Base-by-base conservation (phyloP, 2,888 invertebrate genomes). In the Epirrita christyi region DNA sequence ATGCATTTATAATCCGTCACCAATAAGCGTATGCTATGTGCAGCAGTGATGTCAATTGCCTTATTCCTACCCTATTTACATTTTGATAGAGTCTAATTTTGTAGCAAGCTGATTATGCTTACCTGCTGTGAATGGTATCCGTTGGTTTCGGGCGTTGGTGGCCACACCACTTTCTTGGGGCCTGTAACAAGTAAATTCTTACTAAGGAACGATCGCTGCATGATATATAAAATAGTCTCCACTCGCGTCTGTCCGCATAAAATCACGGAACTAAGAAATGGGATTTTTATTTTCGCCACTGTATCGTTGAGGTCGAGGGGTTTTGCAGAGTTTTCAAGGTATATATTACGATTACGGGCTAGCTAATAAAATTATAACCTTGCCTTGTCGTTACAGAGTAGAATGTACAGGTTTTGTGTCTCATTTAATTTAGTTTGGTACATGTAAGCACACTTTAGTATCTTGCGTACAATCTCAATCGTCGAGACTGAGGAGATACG, bases 81-180 rank as follows among this genome's bases (percentile, higher is more conserved):
- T 69, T 55, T 8, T 1, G 9, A 43, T 60, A 55, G 28, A 29
- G 21, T 53, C 47, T 15, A 53, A 38, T 54, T 60, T 32, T 38
- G 8, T 43, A 51, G 38, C 38, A 36, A 42, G 50, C 29, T 14
- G 27, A 40, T 43, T 42, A 32, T 38, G 15, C 48, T 78, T 93
- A 95, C 95, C 94, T 95, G 94, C 81, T 66, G 63, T 75, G 94
- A 93, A 69, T 94, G 93, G 71, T 93, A 89, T 56, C 93, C 93
- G 86, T 93, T 93, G 67, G 94, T 94, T 83, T 95, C 94, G 67
- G 94, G 95, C 81, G 95, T 94, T 69, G 97, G 97, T 67, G 97
- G 97, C 97, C 97, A 97, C 86, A 96, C 96, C 77, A 97, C 96
- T 90, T 96, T 94, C 93, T 96, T 97, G 75, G 95, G 93, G 85